These are phyloP conservation scores for Theonella swinhoei DNA, from an alignment of 37 sponge, comb jelly and placozoan genomes.

Conservation along the genomic window DNA sequence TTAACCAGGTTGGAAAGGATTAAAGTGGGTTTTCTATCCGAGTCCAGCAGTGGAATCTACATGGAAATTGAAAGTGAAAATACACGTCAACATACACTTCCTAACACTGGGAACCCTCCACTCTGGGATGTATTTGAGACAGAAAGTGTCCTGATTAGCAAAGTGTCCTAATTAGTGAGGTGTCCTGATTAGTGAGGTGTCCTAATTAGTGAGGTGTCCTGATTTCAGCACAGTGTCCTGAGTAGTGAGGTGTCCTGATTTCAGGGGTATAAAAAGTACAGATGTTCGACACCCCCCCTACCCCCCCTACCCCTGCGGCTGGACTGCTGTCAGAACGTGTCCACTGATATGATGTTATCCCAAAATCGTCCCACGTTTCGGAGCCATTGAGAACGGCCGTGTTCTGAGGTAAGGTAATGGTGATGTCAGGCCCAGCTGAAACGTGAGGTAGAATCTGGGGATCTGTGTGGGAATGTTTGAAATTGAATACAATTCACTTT, in stretches of 20 bases:
- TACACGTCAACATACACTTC: no score
- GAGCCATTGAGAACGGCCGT: conserved; percentile 63
- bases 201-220: no score
- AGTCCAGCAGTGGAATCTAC: conserved; percentile 52
- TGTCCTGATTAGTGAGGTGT: no score
- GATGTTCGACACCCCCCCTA: no score
- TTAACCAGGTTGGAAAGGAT: conserved; percentile 70
- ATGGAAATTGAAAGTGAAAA: background rate
- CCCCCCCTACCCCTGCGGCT: conserved; percentile 69
- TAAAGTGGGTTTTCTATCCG: conserved; percentile 61
- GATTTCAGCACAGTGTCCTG: no score
- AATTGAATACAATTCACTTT: no score
- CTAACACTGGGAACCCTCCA: no score
- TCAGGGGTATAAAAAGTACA: no score
- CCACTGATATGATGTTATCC: conserved; percentile 81
- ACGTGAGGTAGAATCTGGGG: conserved; percentile 13
- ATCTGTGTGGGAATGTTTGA: background rate
- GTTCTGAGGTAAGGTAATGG: conserved; percentile 65
- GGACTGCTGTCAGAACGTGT: conserved; percentile 72
- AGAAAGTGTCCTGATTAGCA: no score
- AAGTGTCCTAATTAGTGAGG: no score
- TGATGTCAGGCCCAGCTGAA: conserved; percentile 47
- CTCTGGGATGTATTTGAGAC: no score
- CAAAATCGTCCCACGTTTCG: conserved; percentile 70
- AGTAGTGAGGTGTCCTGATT: no score